phyloP scores from a whole-genome alignment of 2,113 vertebrate species.

The Xyliphius kryptos region DNA sequence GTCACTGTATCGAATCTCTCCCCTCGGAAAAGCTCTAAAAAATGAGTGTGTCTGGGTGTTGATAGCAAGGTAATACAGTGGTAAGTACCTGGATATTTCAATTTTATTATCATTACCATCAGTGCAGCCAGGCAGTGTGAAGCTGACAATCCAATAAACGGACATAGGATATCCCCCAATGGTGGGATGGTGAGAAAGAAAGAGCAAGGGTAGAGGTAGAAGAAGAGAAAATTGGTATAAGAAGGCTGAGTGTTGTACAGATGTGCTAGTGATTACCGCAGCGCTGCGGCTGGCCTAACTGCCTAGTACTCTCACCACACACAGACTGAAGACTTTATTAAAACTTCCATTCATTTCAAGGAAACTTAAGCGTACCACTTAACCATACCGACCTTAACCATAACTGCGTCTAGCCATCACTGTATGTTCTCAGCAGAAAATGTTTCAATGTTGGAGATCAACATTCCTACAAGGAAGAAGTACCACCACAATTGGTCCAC shows the following conservation, averaged over 20 bases:
- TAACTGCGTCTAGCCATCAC: too few species aligned
- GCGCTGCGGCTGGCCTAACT: conserved; percentile 24
- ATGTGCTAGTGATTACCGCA: conserved; percentile 46
- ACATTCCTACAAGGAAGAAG: too few species aligned
- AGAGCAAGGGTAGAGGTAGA: conserved; percentile 15
- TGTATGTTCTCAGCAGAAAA: too few species aligned
- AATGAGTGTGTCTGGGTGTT: conserved; percentile 54
- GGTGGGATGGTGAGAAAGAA: conserved; percentile 8
- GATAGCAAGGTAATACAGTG: conserved; percentile 64
- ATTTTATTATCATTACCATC: conserved; percentile 69
- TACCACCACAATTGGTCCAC: too few species aligned
- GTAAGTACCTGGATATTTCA: conserved; percentile 70
- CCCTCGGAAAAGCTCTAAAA: conserved; percentile 50
- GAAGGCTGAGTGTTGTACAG: conserved; percentile 35
- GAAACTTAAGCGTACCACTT: too few species aligned
- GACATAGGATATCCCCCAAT: conserved; percentile 56
- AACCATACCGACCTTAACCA: too few species aligned
- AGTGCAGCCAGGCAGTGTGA: conserved; percentile 50
- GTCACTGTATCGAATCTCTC: conserved; percentile 50
- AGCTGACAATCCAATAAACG: conserved; percentile 69
- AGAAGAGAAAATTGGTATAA: conserved; percentile 12
- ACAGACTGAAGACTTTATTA: not conserved
- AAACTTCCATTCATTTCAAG: too few species aligned
- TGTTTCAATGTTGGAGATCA: too few species aligned
- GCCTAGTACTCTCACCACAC: conserved; percentile 28